phyloP scores from a whole-genome alignment of 2,797 vertebrate species.

The Pseudomugil gertrudae region DNA sequence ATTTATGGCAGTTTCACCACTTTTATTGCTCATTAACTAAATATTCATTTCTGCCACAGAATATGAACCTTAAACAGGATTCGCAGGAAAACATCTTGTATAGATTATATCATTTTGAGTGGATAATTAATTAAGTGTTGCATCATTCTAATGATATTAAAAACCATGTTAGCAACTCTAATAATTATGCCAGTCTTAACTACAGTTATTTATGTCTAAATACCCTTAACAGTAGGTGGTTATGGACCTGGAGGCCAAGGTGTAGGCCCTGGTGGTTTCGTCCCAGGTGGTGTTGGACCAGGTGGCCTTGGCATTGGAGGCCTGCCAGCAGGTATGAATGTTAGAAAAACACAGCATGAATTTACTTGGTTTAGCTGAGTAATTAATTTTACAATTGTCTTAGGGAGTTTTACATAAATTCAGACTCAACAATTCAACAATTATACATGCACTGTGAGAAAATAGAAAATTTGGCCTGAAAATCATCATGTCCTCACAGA shows the following conservation, averaged over 20 bases:
- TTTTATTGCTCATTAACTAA: not conserved
- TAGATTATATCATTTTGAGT: not conserved
- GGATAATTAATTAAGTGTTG: not conserved
- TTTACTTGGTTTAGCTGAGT: not conserved
- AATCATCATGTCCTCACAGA: not conserved
- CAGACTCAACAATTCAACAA: not conserved
- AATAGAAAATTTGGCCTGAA: not conserved
- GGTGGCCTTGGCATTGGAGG: constrained; percentile 68
- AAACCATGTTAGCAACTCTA: not conserved
- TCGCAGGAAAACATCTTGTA: not conserved
- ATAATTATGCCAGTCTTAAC: not conserved
- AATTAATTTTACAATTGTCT: not conserved
- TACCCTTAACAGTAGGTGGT: constrained; percentile 49
- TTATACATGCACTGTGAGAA: not conserved
- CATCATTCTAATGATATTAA: not conserved
- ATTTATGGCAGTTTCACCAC: not conserved
- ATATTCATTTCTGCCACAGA: not conserved
- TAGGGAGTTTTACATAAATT: not conserved
- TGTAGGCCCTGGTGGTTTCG: constrained; percentile 59
- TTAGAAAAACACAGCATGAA: not conserved
- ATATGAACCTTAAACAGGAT: not conserved
- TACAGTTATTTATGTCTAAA: constrained; percentile 15
- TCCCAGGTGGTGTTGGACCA: constrained; percentile 66
- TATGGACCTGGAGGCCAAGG: constrained; percentile 68
- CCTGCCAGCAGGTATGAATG: constrained; percentile 73